Percentiles rank a stretch among this genome's conserved stretches.
Evolutionary conservation across 2,797 vertebrate genomes (phyloP).

Genomic region (Gastrophryne carolinensis): DNA sequence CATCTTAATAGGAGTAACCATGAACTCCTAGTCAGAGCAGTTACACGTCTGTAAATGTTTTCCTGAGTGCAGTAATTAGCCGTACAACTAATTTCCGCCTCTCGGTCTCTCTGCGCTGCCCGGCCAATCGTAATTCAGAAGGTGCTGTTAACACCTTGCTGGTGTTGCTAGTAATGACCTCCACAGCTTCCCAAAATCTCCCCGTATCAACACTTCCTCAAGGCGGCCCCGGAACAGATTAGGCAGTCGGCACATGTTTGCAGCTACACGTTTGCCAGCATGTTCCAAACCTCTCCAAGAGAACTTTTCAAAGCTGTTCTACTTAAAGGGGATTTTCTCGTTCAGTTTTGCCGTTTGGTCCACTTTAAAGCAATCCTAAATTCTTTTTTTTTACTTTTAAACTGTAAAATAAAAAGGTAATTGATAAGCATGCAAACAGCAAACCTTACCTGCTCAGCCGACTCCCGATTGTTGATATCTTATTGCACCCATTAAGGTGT

Average conservation of each 20-base stretch:
- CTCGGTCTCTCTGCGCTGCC: constrained; percentile 1
- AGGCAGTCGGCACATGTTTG: constrained; percentile 5
- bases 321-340: too few species aligned
- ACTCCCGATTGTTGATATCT: too few species aligned
- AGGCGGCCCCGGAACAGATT: constrained; percentile 4
- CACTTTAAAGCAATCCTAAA: neutral
- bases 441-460: too few species aligned
- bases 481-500: too few species aligned
- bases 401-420: too few species aligned
- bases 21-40: constrained; percentile 10
- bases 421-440: too few species aligned
- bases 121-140: constrained; percentile 22
- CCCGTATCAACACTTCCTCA: constrained; percentile 14
- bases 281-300: neutral
- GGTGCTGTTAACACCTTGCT: constrained; percentile 32
- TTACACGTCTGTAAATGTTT: constrained; percentile 34
- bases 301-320: too few species aligned
- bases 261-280: neutral
- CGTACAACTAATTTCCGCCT: constrained; percentile 21
- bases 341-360: too few species aligned
- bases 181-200: constrained; percentile 13
- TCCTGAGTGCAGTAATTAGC: constrained; percentile 38
- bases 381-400: neutral
- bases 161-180: constrained; percentile 27
- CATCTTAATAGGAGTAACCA: neutral